Percentiles rank a stretch among this genome's conserved stretches.
These are phyloP conservation scores for Ceratothoa steindachneri DNA, from an alignment of 2,888 invertebrate genomes.

Conservation along the genomic window DNA sequence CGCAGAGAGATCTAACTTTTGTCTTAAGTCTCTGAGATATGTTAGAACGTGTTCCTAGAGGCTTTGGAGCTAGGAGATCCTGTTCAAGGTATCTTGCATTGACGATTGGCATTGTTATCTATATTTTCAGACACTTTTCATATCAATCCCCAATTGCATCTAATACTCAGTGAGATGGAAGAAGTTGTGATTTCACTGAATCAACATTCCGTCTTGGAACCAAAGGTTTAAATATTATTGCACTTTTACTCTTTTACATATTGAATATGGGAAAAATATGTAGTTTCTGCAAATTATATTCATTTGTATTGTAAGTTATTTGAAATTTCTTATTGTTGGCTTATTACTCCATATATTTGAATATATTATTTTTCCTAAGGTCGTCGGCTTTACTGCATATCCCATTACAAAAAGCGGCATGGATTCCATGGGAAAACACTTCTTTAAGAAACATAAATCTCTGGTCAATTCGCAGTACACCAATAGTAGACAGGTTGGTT, in stretches of 20 bases:
- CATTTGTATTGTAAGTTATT: no score
- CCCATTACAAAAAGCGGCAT: conserved; percentile 59
- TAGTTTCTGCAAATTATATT: no score
- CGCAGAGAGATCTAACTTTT: no score
- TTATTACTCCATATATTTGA: no score
- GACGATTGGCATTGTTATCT: no score
- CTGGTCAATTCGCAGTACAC: conserved; percentile 85
- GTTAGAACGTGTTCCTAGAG: no score
- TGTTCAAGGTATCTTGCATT: no score
- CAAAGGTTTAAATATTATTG: conserved; percentile 63
- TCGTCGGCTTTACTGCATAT: conserved; percentile 83
- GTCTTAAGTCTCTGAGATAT: no score
- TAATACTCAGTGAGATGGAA: conserved; percentile 72
- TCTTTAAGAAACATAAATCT: conserved; percentile 81
- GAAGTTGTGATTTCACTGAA: conserved; percentile 79
- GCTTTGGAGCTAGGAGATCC: no score
- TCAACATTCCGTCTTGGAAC: conserved; percentile 86
- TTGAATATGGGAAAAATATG: no score
- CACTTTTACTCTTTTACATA: conserved; percentile 2
- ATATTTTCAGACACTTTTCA: conserved; percentile 72
- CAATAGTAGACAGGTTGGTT: conserved; percentile 76
- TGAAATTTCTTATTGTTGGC: no score
- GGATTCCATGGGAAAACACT: conserved; percentile 72
- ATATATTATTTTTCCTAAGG: no score
- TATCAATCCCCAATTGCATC: conserved; percentile 83